phyloP scores from a whole-genome alignment of 2,113 vertebrate genomes.

The Podilymbus podiceps region DNA sequence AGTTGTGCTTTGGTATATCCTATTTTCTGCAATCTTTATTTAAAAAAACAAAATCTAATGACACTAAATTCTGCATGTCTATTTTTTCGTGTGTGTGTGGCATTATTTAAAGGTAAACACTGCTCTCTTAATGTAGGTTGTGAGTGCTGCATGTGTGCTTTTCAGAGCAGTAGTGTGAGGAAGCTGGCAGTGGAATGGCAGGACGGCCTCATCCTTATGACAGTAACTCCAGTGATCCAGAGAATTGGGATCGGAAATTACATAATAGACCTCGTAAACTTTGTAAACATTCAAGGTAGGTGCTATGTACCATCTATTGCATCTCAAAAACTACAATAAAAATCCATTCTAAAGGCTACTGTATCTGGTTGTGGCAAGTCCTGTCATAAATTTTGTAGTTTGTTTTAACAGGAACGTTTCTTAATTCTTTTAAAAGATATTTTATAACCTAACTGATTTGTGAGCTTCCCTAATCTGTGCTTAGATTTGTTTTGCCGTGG shows the following conservation, averaged over 20 bases:
- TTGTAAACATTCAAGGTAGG: constrained; percentile 92
- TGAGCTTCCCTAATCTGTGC: constrained; percentile 23
- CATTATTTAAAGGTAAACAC: constrained; percentile 73
- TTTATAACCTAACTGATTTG: not conserved
- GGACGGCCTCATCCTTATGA: constrained; percentile 90
- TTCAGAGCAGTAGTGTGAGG: constrained; percentile 82
- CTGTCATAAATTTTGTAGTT: constrained; percentile 34
- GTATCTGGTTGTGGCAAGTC: constrained; percentile 69
- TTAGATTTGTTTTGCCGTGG: not conserved
- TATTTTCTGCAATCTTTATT: not conserved
- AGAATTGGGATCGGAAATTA: constrained; percentile 89
- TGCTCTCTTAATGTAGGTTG: constrained; percentile 82
- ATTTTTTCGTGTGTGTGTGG: constrained; percentile 44
- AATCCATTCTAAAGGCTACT: constrained; percentile 46
- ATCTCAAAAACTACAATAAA: constrained; percentile 52
- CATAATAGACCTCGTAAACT: constrained; percentile 90
- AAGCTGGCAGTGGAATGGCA: constrained; percentile 90
- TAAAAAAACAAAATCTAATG: constrained; percentile 29
- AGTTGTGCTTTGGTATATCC: not conserved
- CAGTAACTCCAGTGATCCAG: constrained; percentile 93
- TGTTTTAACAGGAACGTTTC: not conserved
- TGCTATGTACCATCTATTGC: constrained; percentile 56
- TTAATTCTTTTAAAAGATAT: not conserved
- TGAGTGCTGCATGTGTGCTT: constrained; percentile 81
- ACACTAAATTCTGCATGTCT: constrained; percentile 53